Percentiles rank a stretch among this genome's conserved stretches.
These are phyloP conservation scores for Helogale parvula DNA, from an alignment of 2,113 vertebrate genomes.

Conservation along the genomic window DNA sequence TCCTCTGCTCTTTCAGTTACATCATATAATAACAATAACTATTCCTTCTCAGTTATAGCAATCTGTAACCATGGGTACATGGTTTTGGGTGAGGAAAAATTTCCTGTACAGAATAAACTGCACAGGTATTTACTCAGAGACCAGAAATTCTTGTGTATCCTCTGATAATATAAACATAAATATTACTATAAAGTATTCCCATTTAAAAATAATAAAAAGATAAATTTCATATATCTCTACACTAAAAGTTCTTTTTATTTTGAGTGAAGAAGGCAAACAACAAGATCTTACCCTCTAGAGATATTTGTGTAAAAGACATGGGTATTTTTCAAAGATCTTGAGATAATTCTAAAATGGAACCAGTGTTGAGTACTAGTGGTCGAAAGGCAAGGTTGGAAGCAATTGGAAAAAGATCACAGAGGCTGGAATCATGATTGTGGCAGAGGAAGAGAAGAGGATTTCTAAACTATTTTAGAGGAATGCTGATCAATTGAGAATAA, in stretches of 20 bases:
- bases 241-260: background rate
- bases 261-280: background rate
- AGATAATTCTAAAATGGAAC: background rate
- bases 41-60: background rate
- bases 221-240: background rate
- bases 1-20: background rate
- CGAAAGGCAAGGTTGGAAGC: background rate
- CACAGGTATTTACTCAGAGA: background rate
- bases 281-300: background rate
- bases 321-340: background rate
- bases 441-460: background rate
- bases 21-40: background rate
- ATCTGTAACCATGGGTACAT: background rate
- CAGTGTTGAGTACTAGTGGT: background rate
- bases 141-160: background rate
- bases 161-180: background rate
- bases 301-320: background rate
- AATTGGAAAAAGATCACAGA: background rate
- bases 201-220: constrained; percentile 13
- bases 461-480: background rate
- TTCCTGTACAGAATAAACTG: background rate
- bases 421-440: background rate
- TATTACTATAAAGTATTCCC: background rate
- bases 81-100: background rate
- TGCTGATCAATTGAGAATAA: background rate